A percentile compares a stretch with the other conserved stretches of the same genome.
Conservation (phyloP, 2,113 vertebrate genomes). For the Platichthys stellatus region DNA sequence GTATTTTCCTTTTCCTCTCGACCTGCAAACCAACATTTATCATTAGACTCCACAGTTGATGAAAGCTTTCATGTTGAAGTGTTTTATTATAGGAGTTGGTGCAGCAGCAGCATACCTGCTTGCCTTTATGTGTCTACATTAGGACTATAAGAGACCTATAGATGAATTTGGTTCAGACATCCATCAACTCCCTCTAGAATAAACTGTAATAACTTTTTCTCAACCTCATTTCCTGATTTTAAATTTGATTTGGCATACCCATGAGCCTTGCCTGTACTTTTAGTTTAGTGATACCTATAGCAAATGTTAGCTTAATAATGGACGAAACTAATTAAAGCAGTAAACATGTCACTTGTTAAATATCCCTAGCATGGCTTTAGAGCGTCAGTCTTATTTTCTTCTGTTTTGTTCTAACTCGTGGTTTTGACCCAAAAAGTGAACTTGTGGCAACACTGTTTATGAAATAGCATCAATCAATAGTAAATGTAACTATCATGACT, state of each 20-base stretch:
- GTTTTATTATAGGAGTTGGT: not conserved
- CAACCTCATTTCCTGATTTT: not conserved
- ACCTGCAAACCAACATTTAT: not conserved
- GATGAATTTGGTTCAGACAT: not conserved
- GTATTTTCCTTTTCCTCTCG: not conserved
- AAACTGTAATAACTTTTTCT: not conserved
- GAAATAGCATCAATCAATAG: not conserved
- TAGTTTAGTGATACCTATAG: not conserved
- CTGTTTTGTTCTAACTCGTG: not conserved
- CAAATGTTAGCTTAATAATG: not conserved
- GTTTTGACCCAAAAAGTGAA: not conserved
- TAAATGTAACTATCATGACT: not conserved
- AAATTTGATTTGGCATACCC: not conserved
- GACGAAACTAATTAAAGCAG: no score
- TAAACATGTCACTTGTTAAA: not conserved
- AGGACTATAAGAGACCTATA: not conserved
- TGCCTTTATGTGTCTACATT: not conserved
- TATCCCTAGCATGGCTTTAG: not conserved
- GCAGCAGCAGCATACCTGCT: not conserved
- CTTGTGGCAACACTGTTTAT: not conserved
- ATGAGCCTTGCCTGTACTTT: not conserved
- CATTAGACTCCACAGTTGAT: not conserved
- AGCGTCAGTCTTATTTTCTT: not conserved
- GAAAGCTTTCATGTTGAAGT: not conserved
- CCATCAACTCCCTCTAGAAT: not conserved